Percentiles rank a stretch among this genome's conserved stretches.
These are phyloP conservation scores for Lasioglossum leucozonium DNA, from an alignment of 2,888 invertebrate genomes.

Conservation along the genomic window DNA sequence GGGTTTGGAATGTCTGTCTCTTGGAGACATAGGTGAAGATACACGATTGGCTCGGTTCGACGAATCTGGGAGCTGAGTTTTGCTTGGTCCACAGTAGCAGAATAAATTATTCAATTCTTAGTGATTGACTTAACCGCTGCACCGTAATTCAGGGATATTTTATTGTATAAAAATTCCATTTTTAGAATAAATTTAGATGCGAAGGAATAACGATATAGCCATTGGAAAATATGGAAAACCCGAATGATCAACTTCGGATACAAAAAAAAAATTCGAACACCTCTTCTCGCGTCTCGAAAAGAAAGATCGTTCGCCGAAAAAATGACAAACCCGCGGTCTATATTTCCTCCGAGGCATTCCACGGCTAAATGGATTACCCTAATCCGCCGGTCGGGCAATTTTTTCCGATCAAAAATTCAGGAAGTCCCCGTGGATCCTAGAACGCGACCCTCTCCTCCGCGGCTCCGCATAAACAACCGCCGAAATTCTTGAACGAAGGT, in stretches of 20 bases:
- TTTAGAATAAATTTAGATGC: too few relatives aligned
- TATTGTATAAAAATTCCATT: too few relatives aligned
- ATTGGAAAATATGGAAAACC: not conserved
- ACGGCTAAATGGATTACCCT: not conserved
- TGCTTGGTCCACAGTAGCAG: too few relatives aligned
- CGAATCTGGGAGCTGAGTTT: too few relatives aligned
- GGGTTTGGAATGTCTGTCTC: not conserved
- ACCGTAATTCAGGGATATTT: too few relatives aligned
- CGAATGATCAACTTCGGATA: not conserved
- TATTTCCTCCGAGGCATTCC: not conserved
- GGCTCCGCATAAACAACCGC: conserved; percentile 38
- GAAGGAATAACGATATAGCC: too few relatives aligned
- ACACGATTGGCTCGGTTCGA: not conserved
- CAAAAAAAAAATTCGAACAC: not conserved
- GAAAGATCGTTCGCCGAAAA: not conserved
- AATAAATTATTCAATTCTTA: too few relatives aligned
- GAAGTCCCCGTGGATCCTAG: conserved; percentile 26
- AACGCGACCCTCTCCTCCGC: conserved; percentile 24
- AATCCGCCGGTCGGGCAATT: not conserved
- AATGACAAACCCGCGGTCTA: not conserved
- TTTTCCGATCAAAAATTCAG: conserved; percentile 30
- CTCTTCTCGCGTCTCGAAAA: not conserved
- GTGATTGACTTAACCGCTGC: too few relatives aligned
- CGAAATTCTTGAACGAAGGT: conserved; percentile 48
- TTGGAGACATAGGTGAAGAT: not conserved